phyloP scores from a whole-genome alignment of 2,113 vertebrate species.

The Sander vitreus region DNA sequence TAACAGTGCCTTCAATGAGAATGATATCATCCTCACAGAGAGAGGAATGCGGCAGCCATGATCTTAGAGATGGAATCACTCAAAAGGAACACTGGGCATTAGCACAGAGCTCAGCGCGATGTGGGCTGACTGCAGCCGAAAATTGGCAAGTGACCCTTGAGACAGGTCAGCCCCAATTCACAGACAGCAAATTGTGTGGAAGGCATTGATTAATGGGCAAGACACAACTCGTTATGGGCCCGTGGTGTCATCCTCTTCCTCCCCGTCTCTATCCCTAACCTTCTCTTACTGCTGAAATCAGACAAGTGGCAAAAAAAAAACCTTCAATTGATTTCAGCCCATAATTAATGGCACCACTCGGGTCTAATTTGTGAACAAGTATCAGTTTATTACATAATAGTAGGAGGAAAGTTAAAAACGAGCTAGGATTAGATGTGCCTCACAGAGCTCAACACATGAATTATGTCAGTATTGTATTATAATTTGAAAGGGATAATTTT shows the following conservation, averaged over 20 bases:
- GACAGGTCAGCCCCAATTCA: conserved; percentile 85
- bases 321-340: conserved; percentile 75
- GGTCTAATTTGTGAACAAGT: conserved; percentile 72
- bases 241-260: conserved; percentile 71
- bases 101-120: conserved; percentile 73
- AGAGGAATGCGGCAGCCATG: conserved; percentile 53
- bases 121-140: conserved; percentile 77
- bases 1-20: conserved; percentile 36
- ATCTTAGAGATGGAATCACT: conserved; percentile 79
- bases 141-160: conserved; percentile 86
- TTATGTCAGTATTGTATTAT: conserved; percentile 17
- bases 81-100: conserved; percentile 76
- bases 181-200: conserved; percentile 86
- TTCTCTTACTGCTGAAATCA: conserved; percentile 54
- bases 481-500: conserved; percentile 3
- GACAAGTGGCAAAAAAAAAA: conserved; percentile 80
- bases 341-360: conserved; percentile 78
- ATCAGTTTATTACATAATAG: conserved; percentile 57
- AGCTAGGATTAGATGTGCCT: conserved; percentile 16
- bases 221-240: conserved; percentile 84
- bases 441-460: conserved; percentile 1
- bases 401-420: conserved; percentile 42
- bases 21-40: conserved; percentile 42
- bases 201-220: conserved; percentile 88
- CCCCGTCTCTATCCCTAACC: conserved; percentile 37